A percentile compares a stretch with the other conserved stretches of the same genome.
Conservation (phyloP, 2,888 invertebrate genomes). For the Zygaena filipendulae region DNA sequence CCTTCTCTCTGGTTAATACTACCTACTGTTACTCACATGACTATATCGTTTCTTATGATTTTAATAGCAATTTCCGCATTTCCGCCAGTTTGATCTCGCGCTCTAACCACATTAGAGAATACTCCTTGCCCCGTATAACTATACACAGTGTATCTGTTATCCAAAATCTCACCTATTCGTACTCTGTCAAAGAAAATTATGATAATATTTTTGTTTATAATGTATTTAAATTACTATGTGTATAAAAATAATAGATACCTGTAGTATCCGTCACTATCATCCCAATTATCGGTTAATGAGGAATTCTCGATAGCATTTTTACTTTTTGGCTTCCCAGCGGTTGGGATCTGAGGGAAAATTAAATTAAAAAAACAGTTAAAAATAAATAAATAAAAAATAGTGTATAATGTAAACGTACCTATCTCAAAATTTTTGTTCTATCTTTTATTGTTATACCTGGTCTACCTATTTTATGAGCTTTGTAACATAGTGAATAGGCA, state of each 20-base stretch:
- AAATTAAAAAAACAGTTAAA: constrained; percentile 17
- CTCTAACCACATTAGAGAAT: constrained; percentile 96
- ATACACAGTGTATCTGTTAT: constrained; percentile 92
- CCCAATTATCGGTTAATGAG: constrained; percentile 98
- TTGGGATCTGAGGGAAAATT: constrained; percentile 46
- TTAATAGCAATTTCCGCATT: constrained; percentile 96
- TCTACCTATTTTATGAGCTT: background rate
- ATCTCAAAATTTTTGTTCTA: no score
- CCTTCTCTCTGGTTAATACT: no score
- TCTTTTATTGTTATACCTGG: background rate
- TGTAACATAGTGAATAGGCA: constrained; percentile 17
- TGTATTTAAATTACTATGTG: no score
- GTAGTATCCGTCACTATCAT: constrained; percentile 99
- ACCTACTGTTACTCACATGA: no score
- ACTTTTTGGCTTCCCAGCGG: constrained; percentile 30
- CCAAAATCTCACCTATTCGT: constrained; percentile 92
- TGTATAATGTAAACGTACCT: no score
- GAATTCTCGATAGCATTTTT: constrained; percentile 65
- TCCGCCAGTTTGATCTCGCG: constrained; percentile 88
- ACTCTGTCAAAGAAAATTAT: constrained; percentile 72
- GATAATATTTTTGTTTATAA: no score
- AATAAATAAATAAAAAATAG: no score
- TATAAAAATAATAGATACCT: constrained; percentile 68
- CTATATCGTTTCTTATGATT: constrained; percentile 98
- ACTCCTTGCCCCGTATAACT: constrained; percentile 99